Evolutionary conservation across 2,888 invertebrate species (phyloP), one percentile per base, ranked within the genome.

Genomic region (Hirtodrosophila duncani): DNA sequence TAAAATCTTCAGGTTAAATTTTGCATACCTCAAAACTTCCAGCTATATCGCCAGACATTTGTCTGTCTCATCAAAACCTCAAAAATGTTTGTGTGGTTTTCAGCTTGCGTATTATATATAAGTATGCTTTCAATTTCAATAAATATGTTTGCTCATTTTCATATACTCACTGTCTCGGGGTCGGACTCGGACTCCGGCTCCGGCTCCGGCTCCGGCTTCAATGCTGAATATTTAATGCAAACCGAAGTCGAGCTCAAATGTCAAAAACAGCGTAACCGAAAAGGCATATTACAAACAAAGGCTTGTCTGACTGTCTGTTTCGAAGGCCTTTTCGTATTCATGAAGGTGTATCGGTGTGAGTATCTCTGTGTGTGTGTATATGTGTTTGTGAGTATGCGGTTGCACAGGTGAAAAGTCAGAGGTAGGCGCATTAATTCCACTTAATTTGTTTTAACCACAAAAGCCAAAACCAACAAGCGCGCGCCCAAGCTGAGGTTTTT

Each of bases 381-480:
- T 20, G 21, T 39, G 16, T 20, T 8, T 42, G 31, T 43, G 33
- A 31, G 37, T 50, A 55, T 60, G 55, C 30, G 48, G 60, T 51
- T 69, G 63, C 72, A 53, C 63, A 68, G 66, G 68, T 75, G 67
- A 64, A 71, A 71, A 67, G 78, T 58, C 74, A 65, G 70, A 67
- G 59, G 55, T 46, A 53, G 53, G 31, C 70, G 55, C 55, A 74
- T 74, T 74, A 75, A 66, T 78, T 74, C 75, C 79, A 68, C 63
- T 78, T 74, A 68, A 74, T 74, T 78, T 68, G 75, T 53, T 70
- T 70, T 66, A 59, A 66, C 71, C 71, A 48, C 64, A 68, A 61
- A 63, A 65, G 63, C 58, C 62, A 43, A 45, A 18, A 8, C 13
- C 41, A 38, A 24, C 31, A 42, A 59, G 39, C 39, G 53, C 37